Evolutionary conservation across 2,113 vertebrate genomes (phyloP), one percentile per base, ranked within the genome.

Genomic region (Larimichthys crocea): DNA sequence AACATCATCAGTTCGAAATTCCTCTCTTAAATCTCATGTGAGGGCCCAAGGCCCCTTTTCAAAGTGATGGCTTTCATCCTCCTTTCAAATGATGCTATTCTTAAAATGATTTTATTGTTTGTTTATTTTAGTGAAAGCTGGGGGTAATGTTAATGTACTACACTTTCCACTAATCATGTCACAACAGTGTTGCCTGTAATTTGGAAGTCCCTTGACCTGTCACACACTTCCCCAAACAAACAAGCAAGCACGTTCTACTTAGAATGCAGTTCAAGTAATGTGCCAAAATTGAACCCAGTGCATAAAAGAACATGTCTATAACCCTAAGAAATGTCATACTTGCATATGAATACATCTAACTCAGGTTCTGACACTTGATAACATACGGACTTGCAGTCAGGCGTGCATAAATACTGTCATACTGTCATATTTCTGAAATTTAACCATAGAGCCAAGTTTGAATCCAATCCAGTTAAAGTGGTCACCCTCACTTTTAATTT

Each of bases 101-200:
- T 75, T 49, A 29, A 67, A 83, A 46, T n/a, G 3, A 29, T 17
- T 53, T 29, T 22, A 80, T 20, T 81, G 56, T 74, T 87, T 84
- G 78, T 84, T 85, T 65, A 56, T 59, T 61, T 35, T 10, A 74
- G 74, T 71, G 71, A 85, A 80, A 82, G 50, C 74, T 60, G 9
- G 26, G 49, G 24, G 22, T 46, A 53, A 26, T 69, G 19, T 49
- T 55, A 22, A 55, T 22, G 52, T n/a, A 14, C 46, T 19, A n/a
- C 2, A 55, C 17, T 62, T 79, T 35, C 48, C 55, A 16, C 8
- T 16, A 50, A 71, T 62, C 60, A 26, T 42, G 26, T 53, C 35
- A 65, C n/a, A 60, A 52, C 40, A 68, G 44, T 52, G 63, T 17
- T 31, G 14, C 6, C 64, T 70, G 52, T 69, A 7, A 56, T 50